phyloP scores from a whole-genome alignment of 2,888 invertebrate genomes.

The Oscheius myriophilus region DNA sequence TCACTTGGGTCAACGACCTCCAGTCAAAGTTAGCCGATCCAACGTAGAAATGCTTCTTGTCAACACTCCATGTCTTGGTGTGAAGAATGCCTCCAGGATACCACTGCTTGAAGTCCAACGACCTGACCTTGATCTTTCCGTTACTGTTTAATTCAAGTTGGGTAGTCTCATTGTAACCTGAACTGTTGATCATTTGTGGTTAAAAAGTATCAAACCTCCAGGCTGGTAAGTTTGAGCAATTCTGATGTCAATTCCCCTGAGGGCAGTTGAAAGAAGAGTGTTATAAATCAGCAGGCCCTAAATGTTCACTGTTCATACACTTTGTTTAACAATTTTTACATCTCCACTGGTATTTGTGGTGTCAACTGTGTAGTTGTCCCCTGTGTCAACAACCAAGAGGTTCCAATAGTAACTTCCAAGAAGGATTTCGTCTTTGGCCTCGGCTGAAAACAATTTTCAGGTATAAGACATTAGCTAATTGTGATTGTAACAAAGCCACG shows the following conservation, averaged over 20 bases:
- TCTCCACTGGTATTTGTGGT: conserved; percentile 37
- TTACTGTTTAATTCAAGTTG: conserved; percentile 44
- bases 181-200: not conserved
- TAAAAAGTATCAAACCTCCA: conserved; percentile 27
- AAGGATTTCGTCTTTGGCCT: conserved; percentile 83
- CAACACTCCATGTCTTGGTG: conserved; percentile 86
- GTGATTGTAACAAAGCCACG: no score
- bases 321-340: not conserved
- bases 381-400: conserved; percentile 80
- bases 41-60: conserved; percentile 87
- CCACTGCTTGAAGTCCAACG: conserved; percentile 59
- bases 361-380: conserved; percentile 44
- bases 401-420: conserved; percentile 96
- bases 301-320: not conserved
- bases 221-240: conserved; percentile 58
- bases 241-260: conserved; percentile 53
- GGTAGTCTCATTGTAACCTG: conserved; percentile 45
- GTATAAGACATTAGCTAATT: no score
- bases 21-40: conserved; percentile 97
- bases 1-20: conserved; percentile 84
- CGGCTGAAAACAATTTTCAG: conserved; percentile 69
- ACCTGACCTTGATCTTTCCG: conserved; percentile 56
- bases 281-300: conserved; percentile 60
- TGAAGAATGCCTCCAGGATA: conserved; percentile 55
- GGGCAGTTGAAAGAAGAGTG: conserved; percentile 51